Evolutionary conservation across 2,113 vertebrate genomes (phyloP).

Genomic region (Indicator indicator): DNA sequence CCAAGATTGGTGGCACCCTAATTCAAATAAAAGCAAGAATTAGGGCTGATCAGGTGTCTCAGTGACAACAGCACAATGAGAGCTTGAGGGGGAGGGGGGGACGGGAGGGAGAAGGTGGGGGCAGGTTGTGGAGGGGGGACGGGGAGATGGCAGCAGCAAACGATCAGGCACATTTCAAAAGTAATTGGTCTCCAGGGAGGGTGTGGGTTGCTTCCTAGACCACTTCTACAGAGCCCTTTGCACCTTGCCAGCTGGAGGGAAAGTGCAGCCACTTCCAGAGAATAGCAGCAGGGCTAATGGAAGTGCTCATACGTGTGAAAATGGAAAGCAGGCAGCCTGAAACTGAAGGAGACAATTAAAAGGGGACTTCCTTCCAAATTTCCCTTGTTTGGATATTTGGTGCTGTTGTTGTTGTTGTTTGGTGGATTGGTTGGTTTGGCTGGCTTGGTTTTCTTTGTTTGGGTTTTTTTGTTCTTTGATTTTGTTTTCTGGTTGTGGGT

Average conservation of each 20-base stretch:
- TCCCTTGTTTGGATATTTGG: background rate
- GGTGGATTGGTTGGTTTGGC: no score
- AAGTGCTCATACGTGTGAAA: slow-evolving; percentile 42
- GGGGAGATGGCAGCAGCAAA: slow-evolving; percentile 61
- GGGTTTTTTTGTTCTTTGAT: no score
- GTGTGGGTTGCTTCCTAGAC: slow-evolving; percentile 70
- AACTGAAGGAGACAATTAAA: slow-evolving; percentile 42
- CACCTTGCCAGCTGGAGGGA: slow-evolving; percentile 78
- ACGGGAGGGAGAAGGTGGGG: slow-evolving; percentile 24
- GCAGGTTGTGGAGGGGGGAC: slow-evolving; percentile 27
- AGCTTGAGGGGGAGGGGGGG: slow-evolving; percentile 17
- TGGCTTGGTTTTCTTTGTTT: no score
- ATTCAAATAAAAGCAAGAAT: slow-evolving; percentile 80
- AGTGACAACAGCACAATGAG: slow-evolving; percentile 73
- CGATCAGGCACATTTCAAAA: slow-evolving; percentile 75
- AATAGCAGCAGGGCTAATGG: slow-evolving; percentile 40
- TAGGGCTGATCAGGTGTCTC: slow-evolving; percentile 77
- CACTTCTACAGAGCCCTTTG: slow-evolving; percentile 74
- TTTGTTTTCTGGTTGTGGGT: no score
- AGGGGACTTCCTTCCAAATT: background rate
- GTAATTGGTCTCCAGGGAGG: slow-evolving; percentile 81
- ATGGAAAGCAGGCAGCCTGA: slow-evolving; percentile 30
- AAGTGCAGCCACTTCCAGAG: slow-evolving; percentile 70
- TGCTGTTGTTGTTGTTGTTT: no score
- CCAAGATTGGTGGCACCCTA: slow-evolving; percentile 71